Conservation (phyloP, 2,888 invertebrate species). For the Helicoverpa assulta region DNA sequence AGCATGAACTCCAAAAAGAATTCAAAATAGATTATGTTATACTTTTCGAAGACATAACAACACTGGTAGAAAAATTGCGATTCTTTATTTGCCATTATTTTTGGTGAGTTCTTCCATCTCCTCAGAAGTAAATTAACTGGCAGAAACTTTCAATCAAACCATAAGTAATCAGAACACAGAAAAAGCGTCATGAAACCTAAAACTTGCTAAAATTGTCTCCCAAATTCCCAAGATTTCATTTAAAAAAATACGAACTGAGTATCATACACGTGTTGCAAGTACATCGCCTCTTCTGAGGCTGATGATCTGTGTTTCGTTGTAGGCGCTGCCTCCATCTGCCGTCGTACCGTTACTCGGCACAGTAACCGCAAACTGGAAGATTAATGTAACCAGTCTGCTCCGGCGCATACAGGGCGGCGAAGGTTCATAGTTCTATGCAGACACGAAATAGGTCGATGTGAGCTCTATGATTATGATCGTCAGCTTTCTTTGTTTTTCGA, state of each 20-base stretch:
- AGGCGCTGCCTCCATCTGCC: conserved; percentile 86
- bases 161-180: neutral
- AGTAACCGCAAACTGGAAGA: conserved; percentile 86
- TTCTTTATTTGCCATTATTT: too few species aligned
- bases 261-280: conserved; percentile 15
- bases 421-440: conserved; percentile 55
- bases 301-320: conserved; percentile 78
- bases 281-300: conserved; percentile 61
- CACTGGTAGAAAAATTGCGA: too few species aligned
- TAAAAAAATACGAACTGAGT: neutral
- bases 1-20: conserved; percentile 2
- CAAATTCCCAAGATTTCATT: neutral
- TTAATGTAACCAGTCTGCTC: conserved; percentile 85
- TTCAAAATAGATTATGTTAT: neutral
- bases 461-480: conserved; percentile 31
- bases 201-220: neutral
- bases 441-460: conserved; percentile 51
- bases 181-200: neutral
- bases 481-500: conserved; percentile 39
- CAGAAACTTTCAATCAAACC: neutral
- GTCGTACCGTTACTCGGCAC: conserved; percentile 85
- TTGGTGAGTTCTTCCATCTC: too few species aligned
- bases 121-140: too few species aligned
- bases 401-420: conserved; percentile 71
- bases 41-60: too few species aligned